Percentiles rank a stretch among this genome's conserved stretches.
phyloP scores from a whole-genome alignment of 1,140 invertebrate species.

The Andricus grossulariae region DNA sequence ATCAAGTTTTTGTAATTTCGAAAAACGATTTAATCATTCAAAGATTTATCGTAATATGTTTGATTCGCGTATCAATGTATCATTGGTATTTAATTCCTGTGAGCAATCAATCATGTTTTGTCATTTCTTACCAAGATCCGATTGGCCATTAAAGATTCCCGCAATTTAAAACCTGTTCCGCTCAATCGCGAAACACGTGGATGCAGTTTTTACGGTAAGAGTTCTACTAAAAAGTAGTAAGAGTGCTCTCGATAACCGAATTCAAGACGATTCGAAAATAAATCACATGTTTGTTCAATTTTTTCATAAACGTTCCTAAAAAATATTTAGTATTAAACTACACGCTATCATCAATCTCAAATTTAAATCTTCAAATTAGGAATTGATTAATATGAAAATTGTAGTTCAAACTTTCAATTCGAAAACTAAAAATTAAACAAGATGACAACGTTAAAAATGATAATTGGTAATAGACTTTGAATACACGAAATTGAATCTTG shows the following conservation, averaged over 20 bases:
- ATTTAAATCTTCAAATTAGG: no score
- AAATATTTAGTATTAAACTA: neutral
- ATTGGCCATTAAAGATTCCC: slow-evolving; percentile 23
- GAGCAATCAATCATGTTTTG: slow-evolving; percentile 17
- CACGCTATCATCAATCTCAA: neutral
- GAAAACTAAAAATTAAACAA: no score
- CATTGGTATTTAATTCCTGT: slow-evolving; percentile 24
- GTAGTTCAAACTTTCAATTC: no score
- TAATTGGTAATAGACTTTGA: no score
- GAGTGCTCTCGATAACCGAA: slow-evolving; percentile 21
- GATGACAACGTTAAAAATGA: no score
- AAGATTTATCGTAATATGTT: slow-evolving; percentile 10
- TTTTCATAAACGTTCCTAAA: neutral
- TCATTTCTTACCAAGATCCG: neutral
- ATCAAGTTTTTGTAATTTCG: neutral
- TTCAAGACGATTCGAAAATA: slow-evolving; percentile 25
- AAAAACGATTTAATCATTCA: neutral
- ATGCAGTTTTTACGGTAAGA: neutral
- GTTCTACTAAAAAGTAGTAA: slow-evolving; percentile 19
- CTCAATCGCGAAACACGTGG: slow-evolving; percentile 12
- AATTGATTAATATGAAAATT: no score
- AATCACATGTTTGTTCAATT: slow-evolving; percentile 19
- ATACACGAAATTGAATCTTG: no score
- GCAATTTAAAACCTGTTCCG: slow-evolving; percentile 29
- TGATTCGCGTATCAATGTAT: neutral